Evolutionary conservation across 2,113 vertebrate species (phyloP).

Genomic region (Bufo gargarizans): DNA sequence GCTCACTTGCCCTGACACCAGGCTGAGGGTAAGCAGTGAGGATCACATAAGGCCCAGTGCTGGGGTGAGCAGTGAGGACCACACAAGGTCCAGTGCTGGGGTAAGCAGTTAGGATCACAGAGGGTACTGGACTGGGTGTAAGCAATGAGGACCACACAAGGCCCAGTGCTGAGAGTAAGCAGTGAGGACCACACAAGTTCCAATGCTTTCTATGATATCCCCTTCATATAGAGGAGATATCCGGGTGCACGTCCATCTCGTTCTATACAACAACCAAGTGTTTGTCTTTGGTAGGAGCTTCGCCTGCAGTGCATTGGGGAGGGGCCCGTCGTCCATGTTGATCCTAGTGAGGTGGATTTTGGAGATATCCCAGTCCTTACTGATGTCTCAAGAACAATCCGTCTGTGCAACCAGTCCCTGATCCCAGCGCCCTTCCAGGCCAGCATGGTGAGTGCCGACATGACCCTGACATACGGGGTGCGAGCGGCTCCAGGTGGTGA

Average conservation of each 20-base stretch:
- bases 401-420: slow-evolving; percentile 77
- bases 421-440: slow-evolving; percentile 76
- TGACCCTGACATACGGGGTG: neutral
- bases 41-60: too few species aligned
- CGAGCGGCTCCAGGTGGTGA: neutral
- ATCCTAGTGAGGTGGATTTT: slow-evolving; percentile 73
- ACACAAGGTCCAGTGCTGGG: too few species aligned
- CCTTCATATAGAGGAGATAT: neutral
- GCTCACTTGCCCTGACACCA: too few species aligned
- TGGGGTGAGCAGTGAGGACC: too few species aligned
- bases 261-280: neutral
- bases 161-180: too few species aligned
- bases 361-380: slow-evolving; percentile 77
- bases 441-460: slow-evolving; percentile 72
- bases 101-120: too few species aligned
- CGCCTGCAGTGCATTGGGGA: slow-evolving; percentile 72
- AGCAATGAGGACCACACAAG: too few species aligned
- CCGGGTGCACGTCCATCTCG: neutral
- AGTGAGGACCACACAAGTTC: too few species aligned
- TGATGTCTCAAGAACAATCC: slow-evolving; percentile 69
- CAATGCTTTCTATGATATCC: neutral
- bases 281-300: slow-evolving; percentile 67
- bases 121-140: too few species aligned
- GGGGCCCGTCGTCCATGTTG: slow-evolving; percentile 76
- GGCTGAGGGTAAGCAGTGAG: too few species aligned